Evolutionary conservation across 2,888 invertebrate species (phyloP).

Genomic region (Proisotoma minuta): DNA sequence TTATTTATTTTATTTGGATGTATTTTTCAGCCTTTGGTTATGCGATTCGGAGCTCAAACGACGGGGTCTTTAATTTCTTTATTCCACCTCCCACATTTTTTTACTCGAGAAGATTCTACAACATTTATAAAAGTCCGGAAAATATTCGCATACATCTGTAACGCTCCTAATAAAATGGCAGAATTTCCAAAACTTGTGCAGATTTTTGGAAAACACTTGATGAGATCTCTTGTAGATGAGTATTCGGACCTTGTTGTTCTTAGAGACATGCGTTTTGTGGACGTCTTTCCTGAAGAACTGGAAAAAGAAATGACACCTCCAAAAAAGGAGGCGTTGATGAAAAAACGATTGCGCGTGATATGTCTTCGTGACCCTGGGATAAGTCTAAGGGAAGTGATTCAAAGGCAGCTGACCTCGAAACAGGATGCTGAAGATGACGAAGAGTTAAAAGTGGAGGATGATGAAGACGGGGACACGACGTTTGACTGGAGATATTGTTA

Average conservation of each 20-base stretch:
- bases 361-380: slow-evolving; percentile 14
- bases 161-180: slow-evolving; percentile 14
- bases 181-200: slow-evolving; percentile 18
- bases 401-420: neutral
- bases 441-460: slow-evolving; percentile 4
- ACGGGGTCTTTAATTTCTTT: slow-evolving; percentile 33
- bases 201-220: slow-evolving; percentile 25
- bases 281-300: slow-evolving; percentile 18
- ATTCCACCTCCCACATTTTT: slow-evolving; percentile 63
- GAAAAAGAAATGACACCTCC: slow-evolving; percentile 11
- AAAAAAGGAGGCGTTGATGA: slow-evolving; percentile 7
- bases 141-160: slow-evolving; percentile 17
- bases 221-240: slow-evolving; percentile 14
- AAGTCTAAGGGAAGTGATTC: slow-evolving; percentile 13
- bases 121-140: slow-evolving; percentile 15
- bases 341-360: slow-evolving; percentile 19
- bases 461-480: slow-evolving; percentile 11
- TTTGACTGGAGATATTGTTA: slow-evolving; percentile 8
- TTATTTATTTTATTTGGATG: slow-evolving; percentile 89
- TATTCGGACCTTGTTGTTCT: slow-evolving; percentile 16
- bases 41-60: slow-evolving; percentile 32
- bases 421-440: neutral
- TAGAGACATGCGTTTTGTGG: slow-evolving; percentile 14
- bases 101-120: slow-evolving; percentile 41
- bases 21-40: slow-evolving; percentile 13